Evolutionary conservation across 2,888 invertebrate species (phyloP), one percentile per base, ranked within the genome.

Genomic region (Caenorhabditis sp.): DNA sequence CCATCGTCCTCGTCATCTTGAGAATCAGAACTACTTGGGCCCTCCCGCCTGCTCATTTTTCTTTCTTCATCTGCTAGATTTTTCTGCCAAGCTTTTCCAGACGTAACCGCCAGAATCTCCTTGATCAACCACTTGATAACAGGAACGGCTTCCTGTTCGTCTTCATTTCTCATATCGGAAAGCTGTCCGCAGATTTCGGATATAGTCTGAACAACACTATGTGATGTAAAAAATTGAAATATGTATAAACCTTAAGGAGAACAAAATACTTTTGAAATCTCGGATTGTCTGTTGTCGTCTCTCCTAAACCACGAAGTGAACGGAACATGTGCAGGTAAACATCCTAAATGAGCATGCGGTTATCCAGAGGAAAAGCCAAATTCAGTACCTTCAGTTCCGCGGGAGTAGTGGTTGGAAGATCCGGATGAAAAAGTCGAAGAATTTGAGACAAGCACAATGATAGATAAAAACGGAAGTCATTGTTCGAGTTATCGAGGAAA

Each of bases 391-490:
- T 85, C 31, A 87, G 64, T 14, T 84, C 54, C 7, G 44, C 44
- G 2, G 51, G 47, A 28, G 61, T 61, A 1, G 63, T 24, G 24
- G 69, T 59, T 2, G 85, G 85, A 22, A 74, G 14, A 31, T 84
- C 79, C 16, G 87, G 85, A 1, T 51, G 12, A 54, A 64, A 84
- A 58, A 87, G 54, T 22, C 84, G 79, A 3, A 87, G 47, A 63
- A 87, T 79, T 38, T 82, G 76, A 4, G 84, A 80, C 0, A 85
- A 26, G 61, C 85, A 87, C n/a, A 80, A 68, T 6, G 87, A 85
- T 16, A 87, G 56, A 54, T 69, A 79, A n/a, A 85, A 73, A 38
- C 75, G 76, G 38, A 82, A 56, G 41, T 84, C 84, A 1, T 28
- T n/a, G 70, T 84, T 84, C 35, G 75, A 35, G 10, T 73, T 80